A percentile compares a stretch with the other conserved stretches of the same genome.
Conservation (phyloP, 2,888 invertebrate species). For the Lordiphosa fenestrarum region DNA sequence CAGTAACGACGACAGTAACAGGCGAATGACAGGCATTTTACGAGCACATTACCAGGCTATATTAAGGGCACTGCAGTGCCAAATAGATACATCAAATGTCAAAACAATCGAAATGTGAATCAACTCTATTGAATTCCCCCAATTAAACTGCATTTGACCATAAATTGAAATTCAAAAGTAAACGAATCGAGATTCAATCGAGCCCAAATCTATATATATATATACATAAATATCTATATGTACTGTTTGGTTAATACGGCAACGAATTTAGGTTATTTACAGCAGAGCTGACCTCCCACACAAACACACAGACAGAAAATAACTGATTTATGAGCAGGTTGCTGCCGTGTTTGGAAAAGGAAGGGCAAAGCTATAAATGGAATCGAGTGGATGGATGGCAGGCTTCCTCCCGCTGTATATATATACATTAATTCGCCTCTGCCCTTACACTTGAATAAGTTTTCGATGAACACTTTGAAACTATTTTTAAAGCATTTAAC, state of each 20-base stretch:
- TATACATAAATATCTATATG: background rate
- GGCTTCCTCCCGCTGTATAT: slow-evolving; percentile 34
- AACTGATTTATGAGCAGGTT: slow-evolving; percentile 41
- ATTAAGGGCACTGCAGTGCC: slow-evolving; percentile 20
- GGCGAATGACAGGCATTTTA: slow-evolving; percentile 45
- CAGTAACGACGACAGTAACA: slow-evolving; percentile 27
- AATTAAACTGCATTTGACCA: too few relatives aligned
- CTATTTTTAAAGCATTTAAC: slow-evolving; percentile 69
- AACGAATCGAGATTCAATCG: slow-evolving; percentile 24
- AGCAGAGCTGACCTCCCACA: slow-evolving; percentile 10
- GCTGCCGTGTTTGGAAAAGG: background rate
- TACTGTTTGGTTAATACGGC: slow-evolving; percentile 14
- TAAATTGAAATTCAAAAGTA: slow-evolving; percentile 38
- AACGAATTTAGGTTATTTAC: slow-evolving; percentile 36
- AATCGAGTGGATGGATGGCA: slow-evolving; percentile 20
- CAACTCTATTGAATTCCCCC: background rate
- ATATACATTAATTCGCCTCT: slow-evolving; percentile 22
- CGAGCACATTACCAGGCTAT: slow-evolving; percentile 43
- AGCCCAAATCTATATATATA: slow-evolving; percentile 20
- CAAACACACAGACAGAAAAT: slow-evolving; percentile 22
- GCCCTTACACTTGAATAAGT: slow-evolving; percentile 64
- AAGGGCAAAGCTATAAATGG: slow-evolving; percentile 38
- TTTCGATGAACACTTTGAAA: slow-evolving; percentile 72
- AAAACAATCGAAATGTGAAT: slow-evolving; percentile 16
- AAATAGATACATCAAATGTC: slow-evolving; percentile 51